These are phyloP conservation scores for Coregonus sp. DNA, from an alignment of 2,797 vertebrate species.

Conservation along the genomic window DNA sequence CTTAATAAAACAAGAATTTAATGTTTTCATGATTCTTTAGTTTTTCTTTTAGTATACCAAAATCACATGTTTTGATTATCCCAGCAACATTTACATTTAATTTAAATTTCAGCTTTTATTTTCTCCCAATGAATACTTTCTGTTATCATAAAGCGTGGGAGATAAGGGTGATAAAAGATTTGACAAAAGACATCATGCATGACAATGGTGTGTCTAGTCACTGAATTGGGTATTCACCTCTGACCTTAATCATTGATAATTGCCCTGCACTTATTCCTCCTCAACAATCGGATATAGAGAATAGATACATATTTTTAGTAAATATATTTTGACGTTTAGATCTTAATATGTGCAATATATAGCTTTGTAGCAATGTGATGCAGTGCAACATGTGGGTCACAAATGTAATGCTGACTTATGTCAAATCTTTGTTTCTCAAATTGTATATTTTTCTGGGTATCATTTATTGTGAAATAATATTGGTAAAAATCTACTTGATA, in stretches of 20 bases:
- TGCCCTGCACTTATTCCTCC: conserved; percentile 44
- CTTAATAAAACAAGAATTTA: conserved; percentile 44
- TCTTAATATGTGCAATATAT: neutral
- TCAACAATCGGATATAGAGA: neutral
- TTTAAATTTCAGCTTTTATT: neutral
- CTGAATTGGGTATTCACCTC: conserved; percentile 44
- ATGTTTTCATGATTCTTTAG: neutral
- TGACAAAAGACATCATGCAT: conserved; percentile 51
- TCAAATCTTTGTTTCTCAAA: too few species aligned
- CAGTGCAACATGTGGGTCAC: too few species aligned
- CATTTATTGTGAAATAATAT: neutral
- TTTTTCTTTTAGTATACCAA: too few species aligned
- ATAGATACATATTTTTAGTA: neutral
- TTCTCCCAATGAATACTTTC: conserved; percentile 7
- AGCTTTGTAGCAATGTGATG: too few species aligned
- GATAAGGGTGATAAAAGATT: too few species aligned
- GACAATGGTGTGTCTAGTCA: conserved; percentile 58
- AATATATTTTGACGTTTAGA: neutral
- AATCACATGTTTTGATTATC: too few species aligned
- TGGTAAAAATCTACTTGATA: neutral
- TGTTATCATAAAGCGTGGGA: too few species aligned
- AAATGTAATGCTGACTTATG: too few species aligned
- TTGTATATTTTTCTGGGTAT: neutral
- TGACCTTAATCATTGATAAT: conserved; percentile 61
- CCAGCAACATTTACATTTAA: neutral